These are phyloP conservation scores for Hyperoplus immaculatus DNA, from an alignment of 2,797 vertebrate genomes.

Conservation along the genomic window DNA sequence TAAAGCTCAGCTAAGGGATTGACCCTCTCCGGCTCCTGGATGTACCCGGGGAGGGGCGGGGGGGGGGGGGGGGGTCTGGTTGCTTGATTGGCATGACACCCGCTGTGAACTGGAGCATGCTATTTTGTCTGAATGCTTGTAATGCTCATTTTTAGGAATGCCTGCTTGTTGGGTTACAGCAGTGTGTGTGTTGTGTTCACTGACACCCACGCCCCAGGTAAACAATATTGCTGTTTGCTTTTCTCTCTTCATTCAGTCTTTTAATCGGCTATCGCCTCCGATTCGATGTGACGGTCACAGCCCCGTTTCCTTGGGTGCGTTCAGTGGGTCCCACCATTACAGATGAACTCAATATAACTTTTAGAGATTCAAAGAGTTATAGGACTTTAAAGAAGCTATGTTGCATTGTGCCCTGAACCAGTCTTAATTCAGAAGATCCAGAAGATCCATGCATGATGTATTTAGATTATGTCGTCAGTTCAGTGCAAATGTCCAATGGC, in stretches of 20 bases:
- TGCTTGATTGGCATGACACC: slow-evolving; percentile 62
- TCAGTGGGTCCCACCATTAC: slow-evolving; percentile 36
- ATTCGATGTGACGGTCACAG: slow-evolving; percentile 32
- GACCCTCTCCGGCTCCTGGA: not conserved
- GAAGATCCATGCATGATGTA: slow-evolving; percentile 2
- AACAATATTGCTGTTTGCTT: slow-evolving; percentile 21
- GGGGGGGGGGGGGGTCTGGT: slow-evolving; percentile 1
- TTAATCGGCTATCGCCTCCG: slow-evolving; percentile 54
- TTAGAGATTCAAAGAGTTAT: not conserved
- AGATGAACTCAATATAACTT: slow-evolving; percentile 25
- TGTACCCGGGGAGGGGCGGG: not conserved
- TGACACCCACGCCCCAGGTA: slow-evolving; percentile 39
- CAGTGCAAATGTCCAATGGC: slow-evolving; percentile 57
- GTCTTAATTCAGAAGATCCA: slow-evolving; percentile 2
- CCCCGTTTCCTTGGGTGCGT: slow-evolving; percentile 27
- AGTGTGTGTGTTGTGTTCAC: slow-evolving; percentile 31
- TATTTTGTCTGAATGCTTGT: slow-evolving; percentile 63
- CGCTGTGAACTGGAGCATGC: slow-evolving; percentile 78
- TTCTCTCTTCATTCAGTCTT: slow-evolving; percentile 43
- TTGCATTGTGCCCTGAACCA: slow-evolving; percentile 8
- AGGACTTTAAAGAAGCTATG: slow-evolving; percentile 10
- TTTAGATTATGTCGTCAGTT: slow-evolving; percentile 2
- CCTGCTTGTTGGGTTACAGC: slow-evolving; percentile 60
- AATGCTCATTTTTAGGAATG: slow-evolving; percentile 61
- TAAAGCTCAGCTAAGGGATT: slow-evolving; percentile 4